Evolutionary conservation across 2,113 vertebrate genomes (phyloP), one percentile per base, ranked within the genome.

Genomic region (Sterrhoptilus dennistouni): DNA sequence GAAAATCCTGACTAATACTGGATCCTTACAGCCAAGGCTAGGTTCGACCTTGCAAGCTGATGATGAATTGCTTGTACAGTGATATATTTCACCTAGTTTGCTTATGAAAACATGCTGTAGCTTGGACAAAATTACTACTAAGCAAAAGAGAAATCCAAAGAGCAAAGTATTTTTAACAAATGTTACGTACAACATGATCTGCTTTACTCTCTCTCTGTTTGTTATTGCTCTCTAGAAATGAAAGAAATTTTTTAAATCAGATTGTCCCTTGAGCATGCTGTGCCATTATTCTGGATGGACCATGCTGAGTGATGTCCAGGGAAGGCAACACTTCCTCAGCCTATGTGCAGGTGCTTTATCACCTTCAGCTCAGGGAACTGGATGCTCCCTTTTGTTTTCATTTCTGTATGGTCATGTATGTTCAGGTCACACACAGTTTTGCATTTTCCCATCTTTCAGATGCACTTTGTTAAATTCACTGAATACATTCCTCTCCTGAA

Each of bases 111-210:
- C 27, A 12, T 25, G 28, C 8, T 57, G 24, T 22, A 42, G 22
- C 29, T 52, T 47, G 60, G 35, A 35, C 20, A 84, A 71, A 69
- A 74, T 38, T 31, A 2, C 59, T 50, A 22, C 28, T 85, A 56
- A 72, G 10, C 36, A 23, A 64, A 84, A 14, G 8, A 45, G 3
- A 76, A 84, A 21, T 33, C 64, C 21, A 23, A 40, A 52, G n/a
- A 49, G 45, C 20, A 42, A 89, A 52, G 5, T 24, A 1, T 8
- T 76, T 83, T 66, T 53, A 42, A 31, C 40, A 69, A 56, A 45
- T 11, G 2, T 36, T 36, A 3, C 0, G 0, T 57, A 63, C 45
- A 12, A 24, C 0, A 0, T 8, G 9, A 36, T 61, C 57, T 49
- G 17, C 71, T 69, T 56, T 54, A 16, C 78, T 63, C 40, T 42